Evolutionary conservation across 2,888 invertebrate genomes (phyloP).

Genomic region (Ophion obscuratus): DNA sequence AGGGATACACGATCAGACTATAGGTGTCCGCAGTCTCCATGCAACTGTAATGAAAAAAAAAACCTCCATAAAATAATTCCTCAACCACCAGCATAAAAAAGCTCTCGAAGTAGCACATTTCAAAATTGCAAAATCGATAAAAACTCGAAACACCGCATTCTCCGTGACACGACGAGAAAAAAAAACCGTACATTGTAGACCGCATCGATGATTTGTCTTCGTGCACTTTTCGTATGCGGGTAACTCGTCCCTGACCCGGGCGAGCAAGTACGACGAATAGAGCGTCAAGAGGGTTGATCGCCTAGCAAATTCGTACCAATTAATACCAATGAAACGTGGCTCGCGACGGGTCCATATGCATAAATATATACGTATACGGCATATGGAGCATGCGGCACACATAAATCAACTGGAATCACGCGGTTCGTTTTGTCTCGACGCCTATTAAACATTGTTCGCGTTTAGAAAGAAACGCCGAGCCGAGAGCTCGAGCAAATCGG

Average conservation of each 20-base stretch:
- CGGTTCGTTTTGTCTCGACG: conserved; percentile 63
- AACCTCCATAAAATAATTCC: too few species aligned
- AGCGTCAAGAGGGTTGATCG: conserved; percentile 45
- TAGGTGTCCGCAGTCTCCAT: too few species aligned
- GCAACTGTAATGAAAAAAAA: too few species aligned
- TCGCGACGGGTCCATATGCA: background rate
- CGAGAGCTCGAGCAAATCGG: background rate
- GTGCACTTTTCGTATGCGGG: background rate
- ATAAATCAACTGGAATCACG: conserved; percentile 67
- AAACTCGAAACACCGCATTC: background rate
- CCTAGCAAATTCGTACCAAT: conserved; percentile 70
- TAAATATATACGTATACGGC: conserved; percentile 51
- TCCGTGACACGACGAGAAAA: background rate
- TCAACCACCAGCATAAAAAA: too few species aligned
- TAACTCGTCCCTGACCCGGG: conserved; percentile 58
- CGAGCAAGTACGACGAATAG: conserved; percentile 13
- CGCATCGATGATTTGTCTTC: conserved; percentile 9
- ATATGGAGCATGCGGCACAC: conserved; percentile 51
- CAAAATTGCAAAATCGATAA: background rate
- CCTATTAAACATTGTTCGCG: conserved; percentile 53
- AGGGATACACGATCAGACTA: too few species aligned
- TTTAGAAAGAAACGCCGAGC: conserved; percentile 28
- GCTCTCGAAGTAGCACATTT: too few species aligned
- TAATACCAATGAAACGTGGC: conserved; percentile 66
- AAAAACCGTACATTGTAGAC: background rate